A percentile compares a stretch with the other conserved stretches of the same genome.
Conservation (phyloP, 1,140 invertebrate species). For the Wasmannia auropunctata region DNA sequence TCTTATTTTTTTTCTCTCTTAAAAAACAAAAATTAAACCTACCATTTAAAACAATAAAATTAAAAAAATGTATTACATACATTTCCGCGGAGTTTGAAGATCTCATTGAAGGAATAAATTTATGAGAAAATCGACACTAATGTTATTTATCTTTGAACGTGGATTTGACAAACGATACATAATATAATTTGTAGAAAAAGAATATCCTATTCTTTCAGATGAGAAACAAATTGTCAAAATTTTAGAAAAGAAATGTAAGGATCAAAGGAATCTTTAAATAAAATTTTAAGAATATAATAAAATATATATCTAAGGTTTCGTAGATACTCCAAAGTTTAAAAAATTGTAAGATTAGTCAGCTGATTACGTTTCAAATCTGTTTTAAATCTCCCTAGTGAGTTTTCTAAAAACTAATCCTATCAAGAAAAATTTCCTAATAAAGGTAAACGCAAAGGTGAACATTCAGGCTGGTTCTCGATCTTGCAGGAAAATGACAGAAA, state of each 20-base stretch:
- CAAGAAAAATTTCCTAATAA: background rate
- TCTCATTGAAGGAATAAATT: background rate
- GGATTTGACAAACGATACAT: background rate
- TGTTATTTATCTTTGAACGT: background rate
- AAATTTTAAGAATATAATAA: too few relatives aligned
- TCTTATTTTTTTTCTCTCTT: background rate
- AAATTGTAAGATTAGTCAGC: background rate
- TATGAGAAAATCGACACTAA: background rate
- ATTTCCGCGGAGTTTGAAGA: background rate
- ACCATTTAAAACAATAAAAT: background rate
- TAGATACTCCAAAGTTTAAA: background rate
- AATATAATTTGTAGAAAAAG: background rate
- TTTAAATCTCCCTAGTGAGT: background rate
- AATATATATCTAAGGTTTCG: background rate
- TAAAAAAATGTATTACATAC: background rate
- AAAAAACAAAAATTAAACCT: background rate
- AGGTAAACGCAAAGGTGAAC: background rate
- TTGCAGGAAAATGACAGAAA: conserved; percentile 15
- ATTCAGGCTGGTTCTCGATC: background rate
- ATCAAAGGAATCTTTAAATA: too few relatives aligned
- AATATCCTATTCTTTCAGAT: background rate
- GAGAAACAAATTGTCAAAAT: background rate
- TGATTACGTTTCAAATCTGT: background rate
- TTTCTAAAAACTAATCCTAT: background rate
- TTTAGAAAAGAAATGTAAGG: background rate